Evolutionary conservation across 2,888 invertebrate species (phyloP).

Genomic region (Lasioglossum calceatum): DNA sequence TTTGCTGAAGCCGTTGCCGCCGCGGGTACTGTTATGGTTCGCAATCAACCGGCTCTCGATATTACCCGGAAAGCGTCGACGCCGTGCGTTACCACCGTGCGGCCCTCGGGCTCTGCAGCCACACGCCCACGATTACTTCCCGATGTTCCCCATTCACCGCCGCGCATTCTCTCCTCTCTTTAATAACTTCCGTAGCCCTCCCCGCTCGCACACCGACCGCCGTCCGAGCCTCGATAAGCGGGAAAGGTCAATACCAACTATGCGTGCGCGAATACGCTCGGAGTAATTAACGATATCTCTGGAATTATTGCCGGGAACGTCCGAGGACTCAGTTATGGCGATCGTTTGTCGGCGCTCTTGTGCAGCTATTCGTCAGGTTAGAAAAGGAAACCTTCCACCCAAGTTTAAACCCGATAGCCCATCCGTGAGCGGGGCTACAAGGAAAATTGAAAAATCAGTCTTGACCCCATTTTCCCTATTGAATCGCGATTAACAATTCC

Average conservation of each 20-base stretch:
- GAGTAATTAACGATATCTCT: background rate
- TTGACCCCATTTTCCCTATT: background rate
- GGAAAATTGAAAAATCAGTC: background rate
- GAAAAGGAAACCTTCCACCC: background rate
- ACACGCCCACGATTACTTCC: constrained; percentile 67
- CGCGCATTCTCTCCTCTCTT: constrained; percentile 26
- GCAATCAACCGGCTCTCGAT: constrained; percentile 68
- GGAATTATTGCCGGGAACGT: background rate
- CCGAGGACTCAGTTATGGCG: background rate
- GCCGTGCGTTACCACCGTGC: constrained; percentile 61
- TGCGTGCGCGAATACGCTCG: background rate
- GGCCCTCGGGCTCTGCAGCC: constrained; percentile 53
- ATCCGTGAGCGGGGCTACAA: background rate
- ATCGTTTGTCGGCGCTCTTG: background rate
- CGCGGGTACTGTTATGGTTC: constrained; percentile 58
- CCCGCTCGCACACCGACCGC: background rate
- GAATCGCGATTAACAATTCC: background rate
- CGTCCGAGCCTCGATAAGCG: background rate
- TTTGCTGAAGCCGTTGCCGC: constrained; percentile 45
- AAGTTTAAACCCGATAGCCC: background rate
- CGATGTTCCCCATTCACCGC: constrained; percentile 46
- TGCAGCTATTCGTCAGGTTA: background rate
- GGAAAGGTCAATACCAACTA: constrained; percentile 11
- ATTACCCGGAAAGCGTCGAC: constrained; percentile 76
- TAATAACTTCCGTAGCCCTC: constrained; percentile 22